Evolutionary conservation across 1,140 invertebrate genomes (phyloP), one percentile per base, ranked within the genome.

Genomic region (Orussus abietinus): DNA sequence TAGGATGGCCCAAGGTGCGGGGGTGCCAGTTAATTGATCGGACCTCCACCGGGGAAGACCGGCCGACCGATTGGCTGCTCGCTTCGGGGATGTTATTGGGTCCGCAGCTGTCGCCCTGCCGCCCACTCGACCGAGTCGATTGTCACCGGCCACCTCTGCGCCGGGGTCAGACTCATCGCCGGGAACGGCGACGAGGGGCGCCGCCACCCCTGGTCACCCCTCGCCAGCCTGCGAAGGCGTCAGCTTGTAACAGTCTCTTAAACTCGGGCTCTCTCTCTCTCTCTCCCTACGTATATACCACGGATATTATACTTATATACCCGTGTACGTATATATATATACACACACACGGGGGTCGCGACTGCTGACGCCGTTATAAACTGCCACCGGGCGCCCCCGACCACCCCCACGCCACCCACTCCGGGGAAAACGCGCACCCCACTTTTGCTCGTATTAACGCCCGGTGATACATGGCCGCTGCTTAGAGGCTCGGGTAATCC

Each of bases 241-340:
- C 70, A 73, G 69, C 70, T 73, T 72, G 69, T 65, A 67, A 62
- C 66, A 62, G 62, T 73, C 69, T 72, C 70, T 73, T 73, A 70
- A 73, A 73, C 65, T 69, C 60, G 53, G 40, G 40, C 45, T 49
- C 49, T 45, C 47, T 29, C 28, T 42, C 32, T 36, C 22, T 46
- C 42, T 37, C 34, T 13, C 26, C 30, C 22, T 28, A 15, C 39
- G 15, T 44, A 25, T 36, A 45, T 47, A 42, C 20, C 28, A 37
- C 44, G 29, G 47, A 42, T 49, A 57, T 49, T 58, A 51, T 58
- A 57, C 57, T 59, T 62, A n/a, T n/a, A n/a, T n/a, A n/a, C n/a
- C n/a, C n/a, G n/a, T n/a, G n/a, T n/a, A n/a, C n/a, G n/a, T n/a
- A n/a, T n/a, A n/a, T n/a, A n/a, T n/a, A n/a, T n/a, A n/a, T n/a